A percentile compares a stretch with the other conserved stretches of the same genome.
Conservation (phyloP, 2,888 invertebrate genomes). For the Lasioglossum figueresi region DNA sequence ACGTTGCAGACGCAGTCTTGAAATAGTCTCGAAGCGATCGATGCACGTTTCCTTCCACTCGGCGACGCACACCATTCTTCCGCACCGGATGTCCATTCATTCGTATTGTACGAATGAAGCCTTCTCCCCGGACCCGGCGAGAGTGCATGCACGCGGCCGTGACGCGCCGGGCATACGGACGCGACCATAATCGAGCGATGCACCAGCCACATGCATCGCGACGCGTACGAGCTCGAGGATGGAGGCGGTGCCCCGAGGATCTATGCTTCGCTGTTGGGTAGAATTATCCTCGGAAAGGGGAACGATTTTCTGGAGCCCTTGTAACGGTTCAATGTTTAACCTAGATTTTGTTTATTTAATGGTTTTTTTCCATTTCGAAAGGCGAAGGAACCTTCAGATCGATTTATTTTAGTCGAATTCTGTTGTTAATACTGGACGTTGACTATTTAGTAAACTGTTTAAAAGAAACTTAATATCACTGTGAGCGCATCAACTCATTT, state of each 20-base stretch:
- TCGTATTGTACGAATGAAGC: constrained; percentile 50
- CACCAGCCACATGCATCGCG: not conserved
- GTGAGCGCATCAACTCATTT: not conserved
- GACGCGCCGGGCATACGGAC: constrained; percentile 47
- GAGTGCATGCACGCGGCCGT: constrained; percentile 35
- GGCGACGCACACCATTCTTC: constrained; percentile 51
- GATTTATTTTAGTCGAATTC: too few relatives aligned
- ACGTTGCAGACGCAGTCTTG: constrained; percentile 31
- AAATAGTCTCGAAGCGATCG: constrained; percentile 48
- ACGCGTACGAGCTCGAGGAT: not conserved
- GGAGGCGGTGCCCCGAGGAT: not conserved
- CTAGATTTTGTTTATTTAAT: not conserved
- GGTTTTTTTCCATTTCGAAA: not conserved
- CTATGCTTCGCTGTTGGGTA: not conserved
- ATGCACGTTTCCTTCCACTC: constrained; percentile 58
- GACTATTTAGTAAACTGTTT: too few relatives aligned
- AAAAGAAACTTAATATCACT: too few relatives aligned
- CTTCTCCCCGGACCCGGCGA: constrained; percentile 1
- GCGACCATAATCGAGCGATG: not conserved
- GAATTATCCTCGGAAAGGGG: not conserved
- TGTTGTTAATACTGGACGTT: too few relatives aligned
- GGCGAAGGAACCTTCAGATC: not conserved
- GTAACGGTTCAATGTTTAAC: not conserved
- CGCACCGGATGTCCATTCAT: constrained; percentile 69
- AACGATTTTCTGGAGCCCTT: not conserved